A percentile compares a stretch with the other conserved stretches of the same genome.
Conservation (phyloP, 2,113 vertebrate species). For the Neogale vison region DNA sequence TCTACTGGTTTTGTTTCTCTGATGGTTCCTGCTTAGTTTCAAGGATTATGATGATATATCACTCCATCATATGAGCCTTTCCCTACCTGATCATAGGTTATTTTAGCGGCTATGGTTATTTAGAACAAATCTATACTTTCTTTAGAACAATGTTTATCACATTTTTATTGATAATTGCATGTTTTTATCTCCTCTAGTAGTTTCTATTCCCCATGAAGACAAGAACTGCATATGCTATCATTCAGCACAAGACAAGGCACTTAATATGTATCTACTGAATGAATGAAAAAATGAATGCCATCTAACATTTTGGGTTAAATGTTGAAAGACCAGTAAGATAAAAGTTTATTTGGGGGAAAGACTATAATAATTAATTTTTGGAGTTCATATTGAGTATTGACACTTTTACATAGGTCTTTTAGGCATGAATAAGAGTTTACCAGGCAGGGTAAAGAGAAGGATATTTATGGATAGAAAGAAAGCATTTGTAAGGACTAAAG, state of each 20-base stretch:
- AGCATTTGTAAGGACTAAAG: neutral
- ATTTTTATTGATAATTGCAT: neutral
- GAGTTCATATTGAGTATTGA: neutral
- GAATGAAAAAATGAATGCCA: neutral
- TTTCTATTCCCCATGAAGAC: rapidly evolving
- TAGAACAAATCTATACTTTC: neutral
- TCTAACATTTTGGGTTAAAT: neutral
- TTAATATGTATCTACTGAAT: neutral
- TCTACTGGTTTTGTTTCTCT: neutral
- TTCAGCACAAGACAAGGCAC: neutral
- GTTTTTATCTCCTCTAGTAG: neutral
- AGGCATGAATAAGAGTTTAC: neutral
- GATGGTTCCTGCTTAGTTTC: neutral
- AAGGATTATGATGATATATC: neutral
- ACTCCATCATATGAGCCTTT: neutral
- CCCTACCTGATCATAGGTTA: neutral
- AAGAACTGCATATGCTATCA: neutral
- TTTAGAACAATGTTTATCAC: neutral
- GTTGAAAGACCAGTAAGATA: neutral
- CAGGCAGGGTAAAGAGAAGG: neutral
- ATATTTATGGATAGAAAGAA: neutral
- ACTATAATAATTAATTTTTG: neutral
- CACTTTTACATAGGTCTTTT: neutral
- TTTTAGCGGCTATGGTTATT: neutral
- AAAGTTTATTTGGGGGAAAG: neutral